These are phyloP conservation scores for Poecile atricapillus DNA, from an alignment of 2,113 vertebrate genomes.

Conservation along the genomic window DNA sequence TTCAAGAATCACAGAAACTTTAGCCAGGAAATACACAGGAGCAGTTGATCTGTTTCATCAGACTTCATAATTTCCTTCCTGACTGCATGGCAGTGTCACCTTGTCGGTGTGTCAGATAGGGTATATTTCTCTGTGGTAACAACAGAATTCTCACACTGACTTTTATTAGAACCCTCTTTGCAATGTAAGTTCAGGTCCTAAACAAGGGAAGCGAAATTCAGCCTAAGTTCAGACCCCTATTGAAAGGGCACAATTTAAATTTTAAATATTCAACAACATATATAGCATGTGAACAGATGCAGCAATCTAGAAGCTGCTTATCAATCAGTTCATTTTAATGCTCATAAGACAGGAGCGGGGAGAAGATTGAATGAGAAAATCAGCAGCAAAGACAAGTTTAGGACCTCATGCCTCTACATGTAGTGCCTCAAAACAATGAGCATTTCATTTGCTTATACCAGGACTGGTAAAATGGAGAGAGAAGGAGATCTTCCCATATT, in stretches of 20 bases:
- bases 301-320: neutral
- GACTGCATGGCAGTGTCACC: neutral
- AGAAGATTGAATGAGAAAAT: neutral
- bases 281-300: neutral
- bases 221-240: neutral
- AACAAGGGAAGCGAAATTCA: neutral
- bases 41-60: neutral
- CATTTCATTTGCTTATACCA: neutral
- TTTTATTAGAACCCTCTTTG: neutral
- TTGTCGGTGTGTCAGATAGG: neutral
- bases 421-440: neutral
- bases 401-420: neutral
- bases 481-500: neutral
- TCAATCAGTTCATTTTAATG: neutral
- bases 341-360: neutral
- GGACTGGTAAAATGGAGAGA: neutral
- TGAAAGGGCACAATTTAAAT: neutral
- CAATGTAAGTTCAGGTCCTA: neutral
- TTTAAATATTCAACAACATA: neutral
- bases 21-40: neutral
- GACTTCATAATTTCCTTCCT: neutral
- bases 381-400: neutral
- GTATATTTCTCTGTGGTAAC: neutral
- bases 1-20: neutral
- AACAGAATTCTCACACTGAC: neutral